Conservation (phyloP, 2,113 vertebrate genomes). For the Crotophaga sulcirostris region DNA sequence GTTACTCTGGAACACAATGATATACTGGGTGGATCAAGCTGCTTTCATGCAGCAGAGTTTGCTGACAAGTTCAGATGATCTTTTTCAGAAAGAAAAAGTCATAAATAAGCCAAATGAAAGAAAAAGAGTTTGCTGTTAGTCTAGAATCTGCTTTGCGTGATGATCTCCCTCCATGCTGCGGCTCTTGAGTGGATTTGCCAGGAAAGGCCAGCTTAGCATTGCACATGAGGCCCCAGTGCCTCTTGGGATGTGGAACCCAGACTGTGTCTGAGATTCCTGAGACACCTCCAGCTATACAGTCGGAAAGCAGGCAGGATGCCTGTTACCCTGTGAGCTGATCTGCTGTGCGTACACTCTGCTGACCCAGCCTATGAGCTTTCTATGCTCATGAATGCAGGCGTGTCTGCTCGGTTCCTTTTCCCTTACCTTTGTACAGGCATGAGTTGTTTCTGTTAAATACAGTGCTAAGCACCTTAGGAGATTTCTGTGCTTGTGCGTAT, state of each 20-base stretch:
- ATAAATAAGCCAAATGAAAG: background rate
- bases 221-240: fast-evolving
- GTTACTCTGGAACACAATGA: background rate
- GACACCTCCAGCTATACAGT: fast-evolving
- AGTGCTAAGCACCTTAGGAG: constrained; percentile 48
- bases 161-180: background rate
- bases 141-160: background rate
- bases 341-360: background rate
- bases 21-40: background rate
- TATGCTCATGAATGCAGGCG: background rate
- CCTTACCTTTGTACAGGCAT: background rate
- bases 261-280: background rate
- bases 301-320: background rate
- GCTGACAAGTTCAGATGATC: background rate
- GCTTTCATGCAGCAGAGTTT: background rate
- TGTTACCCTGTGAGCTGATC: background rate
- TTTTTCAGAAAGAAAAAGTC: background rate
- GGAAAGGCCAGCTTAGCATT: background rate
- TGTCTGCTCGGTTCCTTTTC: background rate
- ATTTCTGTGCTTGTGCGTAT: constrained; percentile 26
- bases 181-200: background rate
- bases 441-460: constrained; percentile 14
- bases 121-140: background rate
- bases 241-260: background rate
- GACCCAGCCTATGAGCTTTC: background rate